Evolutionary conservation across 2,113 vertebrate species (phyloP).

Genomic region (Psammodynastes pulverulentus): DNA sequence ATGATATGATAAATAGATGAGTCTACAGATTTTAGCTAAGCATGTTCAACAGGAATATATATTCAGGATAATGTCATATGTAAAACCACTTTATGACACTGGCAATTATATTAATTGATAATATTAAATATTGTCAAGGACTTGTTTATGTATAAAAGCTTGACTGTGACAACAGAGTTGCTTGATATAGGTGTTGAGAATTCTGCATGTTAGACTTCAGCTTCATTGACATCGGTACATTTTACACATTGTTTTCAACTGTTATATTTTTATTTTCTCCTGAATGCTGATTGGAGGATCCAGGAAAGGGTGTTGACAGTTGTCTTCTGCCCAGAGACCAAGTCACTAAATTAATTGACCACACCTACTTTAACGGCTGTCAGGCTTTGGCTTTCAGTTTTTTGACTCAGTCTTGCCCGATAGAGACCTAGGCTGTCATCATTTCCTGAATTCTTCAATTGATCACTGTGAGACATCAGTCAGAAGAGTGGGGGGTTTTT

Average conservation of each 20-base stretch:
- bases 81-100: background rate
- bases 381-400: no score
- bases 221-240: background rate
- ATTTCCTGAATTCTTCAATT: no score
- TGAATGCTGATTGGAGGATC: no score
- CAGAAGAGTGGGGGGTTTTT: no score
- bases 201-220: background rate
- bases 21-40: background rate
- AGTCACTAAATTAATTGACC: no score
- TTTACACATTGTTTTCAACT: background rate
- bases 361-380: no score
- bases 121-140: background rate
- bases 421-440: no score
- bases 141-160: background rate
- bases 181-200: background rate
- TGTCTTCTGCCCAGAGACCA: no score
- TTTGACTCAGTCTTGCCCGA: no score
- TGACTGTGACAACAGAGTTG: background rate
- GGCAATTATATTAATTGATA: background rate
- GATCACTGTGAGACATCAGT: no score
- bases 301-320: no score
- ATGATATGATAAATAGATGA: background rate
- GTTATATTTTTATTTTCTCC: background rate
- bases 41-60: background rate
- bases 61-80: background rate